Evolutionary conservation across 2,797 vertebrate genomes (phyloP).

Genomic region (Poliocrania exsul): DNA sequence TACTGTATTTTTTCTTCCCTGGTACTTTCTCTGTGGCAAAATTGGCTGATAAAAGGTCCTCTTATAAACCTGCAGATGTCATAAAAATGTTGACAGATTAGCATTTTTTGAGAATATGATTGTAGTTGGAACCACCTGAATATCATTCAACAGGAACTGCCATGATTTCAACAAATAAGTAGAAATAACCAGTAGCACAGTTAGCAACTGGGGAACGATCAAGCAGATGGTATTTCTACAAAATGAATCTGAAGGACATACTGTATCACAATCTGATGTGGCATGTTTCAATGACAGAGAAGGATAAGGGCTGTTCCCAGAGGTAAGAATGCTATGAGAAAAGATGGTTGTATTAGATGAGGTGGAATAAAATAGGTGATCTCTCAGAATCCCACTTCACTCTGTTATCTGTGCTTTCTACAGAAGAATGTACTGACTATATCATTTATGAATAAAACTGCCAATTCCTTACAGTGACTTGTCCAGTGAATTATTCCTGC

Average conservation of each 20-base stretch:
- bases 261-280: neutral
- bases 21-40: neutral
- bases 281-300: neutral
- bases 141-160: neutral
- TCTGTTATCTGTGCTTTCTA: neutral
- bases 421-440: neutral
- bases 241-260: neutral
- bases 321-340: neutral
- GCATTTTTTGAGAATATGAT: neutral
- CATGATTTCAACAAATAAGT: neutral
- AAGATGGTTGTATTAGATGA: accelerated
- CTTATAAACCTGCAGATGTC: neutral
- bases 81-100: neutral
- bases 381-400: neutral
- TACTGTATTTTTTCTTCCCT: neutral
- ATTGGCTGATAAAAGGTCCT: neutral
- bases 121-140: neutral
- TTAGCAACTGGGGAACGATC: neutral
- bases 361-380: neutral
- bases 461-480: neutral
- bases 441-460: neutral
- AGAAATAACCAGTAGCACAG: neutral
- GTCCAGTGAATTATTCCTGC: neutral
- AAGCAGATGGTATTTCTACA: neutral
- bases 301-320: neutral